A percentile compares a stretch with the other conserved stretches of the same genome.
phyloP scores from a whole-genome alignment of 2,113 vertebrate species.

The Solea solea region DNA sequence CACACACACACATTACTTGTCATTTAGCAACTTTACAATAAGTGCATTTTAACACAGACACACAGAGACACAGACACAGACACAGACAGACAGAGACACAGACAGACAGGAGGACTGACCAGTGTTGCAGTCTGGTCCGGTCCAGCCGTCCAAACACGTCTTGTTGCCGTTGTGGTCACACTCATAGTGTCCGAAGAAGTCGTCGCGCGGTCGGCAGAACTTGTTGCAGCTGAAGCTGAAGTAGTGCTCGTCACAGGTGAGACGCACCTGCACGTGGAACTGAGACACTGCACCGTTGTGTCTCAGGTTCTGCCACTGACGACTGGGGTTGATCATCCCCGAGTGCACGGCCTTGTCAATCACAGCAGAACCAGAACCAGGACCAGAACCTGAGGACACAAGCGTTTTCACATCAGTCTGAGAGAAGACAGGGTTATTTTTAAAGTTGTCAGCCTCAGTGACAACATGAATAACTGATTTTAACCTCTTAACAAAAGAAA shows the following conservation, averaged over 20 bases:
- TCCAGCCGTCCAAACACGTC: conserved; percentile 94
- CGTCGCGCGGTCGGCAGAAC: conserved; percentile 90
- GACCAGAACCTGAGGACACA: conserved; percentile 73
- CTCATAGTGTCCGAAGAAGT: conserved; percentile 93
- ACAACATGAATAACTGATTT: no score
- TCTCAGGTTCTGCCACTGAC: conserved; percentile 88
- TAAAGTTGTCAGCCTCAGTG: background rate
- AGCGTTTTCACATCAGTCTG: background rate
- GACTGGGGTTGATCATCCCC: conserved; percentile 91
- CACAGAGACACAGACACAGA: no score
- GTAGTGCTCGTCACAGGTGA: conserved; percentile 90
- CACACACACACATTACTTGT: background rate
- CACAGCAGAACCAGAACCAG: conserved; percentile 77
- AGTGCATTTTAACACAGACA: no score
- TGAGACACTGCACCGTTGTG: conserved; percentile 85
- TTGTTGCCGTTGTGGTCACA: conserved; percentile 95
- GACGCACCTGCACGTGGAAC: conserved; percentile 90
- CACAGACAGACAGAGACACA: no score
- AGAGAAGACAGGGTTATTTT: background rate
- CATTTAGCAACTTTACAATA: no score
- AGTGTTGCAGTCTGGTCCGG: conserved; percentile 87
- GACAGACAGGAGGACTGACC: conserved; percentile 75
- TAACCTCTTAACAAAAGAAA: no score
- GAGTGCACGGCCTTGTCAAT: conserved; percentile 91
- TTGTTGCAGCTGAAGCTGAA: conserved; percentile 94